Evolutionary conservation across 1,140 invertebrate species (phyloP), one percentile per base, ranked within the genome.

Genomic region (Sycophila sp.): DNA sequence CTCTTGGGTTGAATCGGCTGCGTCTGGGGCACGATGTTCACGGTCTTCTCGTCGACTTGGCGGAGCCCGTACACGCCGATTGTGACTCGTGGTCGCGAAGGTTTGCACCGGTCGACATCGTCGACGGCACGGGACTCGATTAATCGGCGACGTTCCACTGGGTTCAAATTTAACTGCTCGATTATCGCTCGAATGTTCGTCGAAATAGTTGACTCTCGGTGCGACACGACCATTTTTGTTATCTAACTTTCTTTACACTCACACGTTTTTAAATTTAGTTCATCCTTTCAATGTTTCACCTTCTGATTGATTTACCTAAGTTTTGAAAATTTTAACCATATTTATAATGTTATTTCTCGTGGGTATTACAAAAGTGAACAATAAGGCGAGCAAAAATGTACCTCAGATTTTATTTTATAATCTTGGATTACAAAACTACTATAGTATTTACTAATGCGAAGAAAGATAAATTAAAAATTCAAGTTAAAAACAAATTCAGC

Each of bases 141-240:
- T 36, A 83, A 19, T 11, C 79, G 73, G 19, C 78, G 75, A 13
- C 80, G 69, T 64, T 81, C 81, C 8, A 85, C 80, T 0, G 84
- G 81, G 51, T 84, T 83, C 59, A 86, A 62, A 42, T 86, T 86
- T 69, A 86, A 71, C 45, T 85, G 84, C 60, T 86, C 83, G 76
- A 86, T 86, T 76, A 86, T 86, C 69, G 84, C 85, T 24, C 84
- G 76, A 32, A 86, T 86, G 69, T 86, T 86, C 8, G 84, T 79
- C 45, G 84, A 86, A 63, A 86, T 86, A 67, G 72, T 78, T 5
- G 74, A 73, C 69, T 85, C 83, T 55, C 81, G 80, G 40, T 79
- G 83, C 13, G 84, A 85, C 76, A 85, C 78, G 24, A 86, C 83
- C 85, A 85, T 85, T 55, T 72, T 83, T 63, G 55, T 76, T 7